Percentiles rank a stretch among this genome's conserved stretches.
Conservation (phyloP, 2,888 invertebrate genomes). For the Cheiracanthium punctorium region DNA sequence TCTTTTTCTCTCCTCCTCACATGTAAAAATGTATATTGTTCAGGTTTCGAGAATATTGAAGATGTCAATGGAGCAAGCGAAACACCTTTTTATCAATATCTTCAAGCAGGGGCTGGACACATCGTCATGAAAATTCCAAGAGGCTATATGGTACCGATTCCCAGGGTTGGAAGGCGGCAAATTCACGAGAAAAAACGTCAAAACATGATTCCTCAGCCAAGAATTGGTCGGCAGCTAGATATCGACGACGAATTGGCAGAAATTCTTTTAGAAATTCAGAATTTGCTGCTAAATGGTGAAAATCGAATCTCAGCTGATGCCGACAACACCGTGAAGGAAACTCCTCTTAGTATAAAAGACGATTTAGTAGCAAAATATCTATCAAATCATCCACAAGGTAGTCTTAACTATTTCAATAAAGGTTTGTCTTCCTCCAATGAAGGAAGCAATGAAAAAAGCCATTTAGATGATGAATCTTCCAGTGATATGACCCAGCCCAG, state of each 20-base stretch:
- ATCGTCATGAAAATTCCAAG: not conserved
- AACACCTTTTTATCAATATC: not conserved
- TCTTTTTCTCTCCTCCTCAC: not conserved
- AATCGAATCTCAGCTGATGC: no score
- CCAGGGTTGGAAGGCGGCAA: constrained; percentile 8
- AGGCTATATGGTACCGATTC: constrained; percentile 33
- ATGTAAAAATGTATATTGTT: not conserved
- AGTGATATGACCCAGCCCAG: not conserved
- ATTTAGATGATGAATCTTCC: not conserved
- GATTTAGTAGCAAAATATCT: no score
- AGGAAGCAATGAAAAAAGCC: not conserved
- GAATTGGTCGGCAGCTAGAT: constrained; percentile 47
- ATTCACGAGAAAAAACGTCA: constrained; percentile 36
- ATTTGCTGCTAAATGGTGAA: not conserved
- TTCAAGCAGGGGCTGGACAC: not conserved
- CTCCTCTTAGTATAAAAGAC: no score
- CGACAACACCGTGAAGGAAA: no score
- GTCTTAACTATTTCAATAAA: no score
- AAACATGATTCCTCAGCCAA: constrained; percentile 61
- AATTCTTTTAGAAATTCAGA: not conserved
- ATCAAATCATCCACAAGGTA: no score
- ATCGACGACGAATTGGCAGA: not conserved
- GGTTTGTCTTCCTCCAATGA: not conserved
- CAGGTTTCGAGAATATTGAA: constrained; percentile 12
- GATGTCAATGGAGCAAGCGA: not conserved